A percentile compares a stretch with the other conserved stretches of the same genome.
Conservation (phyloP, 2,797 vertebrate genomes). For the Pseudopleuronectes americanus region DNA sequence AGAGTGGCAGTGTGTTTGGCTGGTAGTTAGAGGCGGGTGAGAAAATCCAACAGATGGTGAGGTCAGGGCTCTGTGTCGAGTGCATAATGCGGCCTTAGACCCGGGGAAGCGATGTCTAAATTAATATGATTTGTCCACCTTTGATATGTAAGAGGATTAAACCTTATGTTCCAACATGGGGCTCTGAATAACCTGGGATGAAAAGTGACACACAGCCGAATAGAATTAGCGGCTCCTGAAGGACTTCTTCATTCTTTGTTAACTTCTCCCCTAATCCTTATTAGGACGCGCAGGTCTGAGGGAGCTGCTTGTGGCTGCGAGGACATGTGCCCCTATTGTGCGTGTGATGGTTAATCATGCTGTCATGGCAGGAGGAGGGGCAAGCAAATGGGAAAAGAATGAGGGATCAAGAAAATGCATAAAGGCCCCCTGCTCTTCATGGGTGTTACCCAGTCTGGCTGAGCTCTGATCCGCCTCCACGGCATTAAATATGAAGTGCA, state of each 20-base stretch:
- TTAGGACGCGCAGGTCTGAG: constrained; percentile 81
- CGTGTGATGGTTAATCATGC: constrained; percentile 83
- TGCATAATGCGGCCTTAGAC: constrained; percentile 71
- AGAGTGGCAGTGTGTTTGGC: constrained; percentile 12
- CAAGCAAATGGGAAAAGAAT: constrained; percentile 66
- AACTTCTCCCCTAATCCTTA: constrained; percentile 87
- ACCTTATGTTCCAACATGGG: constrained; percentile 83
- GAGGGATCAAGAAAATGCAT: constrained; percentile 71
- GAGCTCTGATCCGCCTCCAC: constrained; percentile 56
- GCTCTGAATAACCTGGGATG: constrained; percentile 74
- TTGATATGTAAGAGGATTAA: constrained; percentile 88
- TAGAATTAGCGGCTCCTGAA: constrained; percentile 83
- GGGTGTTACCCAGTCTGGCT: constrained; percentile 71
- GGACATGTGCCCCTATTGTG: constrained; percentile 84
- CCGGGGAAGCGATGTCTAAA: constrained; percentile 77
- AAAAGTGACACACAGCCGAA: constrained; percentile 80
- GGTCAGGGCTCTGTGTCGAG: constrained; percentile 62
- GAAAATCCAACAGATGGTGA: constrained; percentile 75
- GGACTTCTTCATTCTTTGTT: constrained; percentile 85
- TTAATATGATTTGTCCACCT: constrained; percentile 85
- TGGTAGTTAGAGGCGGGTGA: constrained; percentile 61
- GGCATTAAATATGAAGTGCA: constrained; percentile 45
- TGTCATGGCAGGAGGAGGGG: constrained; percentile 77
- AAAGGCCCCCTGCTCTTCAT: constrained; percentile 75
- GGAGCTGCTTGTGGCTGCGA: constrained; percentile 68